phyloP scores from a whole-genome alignment of 2,113 vertebrate genomes.

The Poeciliopsis occidentalis region DNA sequence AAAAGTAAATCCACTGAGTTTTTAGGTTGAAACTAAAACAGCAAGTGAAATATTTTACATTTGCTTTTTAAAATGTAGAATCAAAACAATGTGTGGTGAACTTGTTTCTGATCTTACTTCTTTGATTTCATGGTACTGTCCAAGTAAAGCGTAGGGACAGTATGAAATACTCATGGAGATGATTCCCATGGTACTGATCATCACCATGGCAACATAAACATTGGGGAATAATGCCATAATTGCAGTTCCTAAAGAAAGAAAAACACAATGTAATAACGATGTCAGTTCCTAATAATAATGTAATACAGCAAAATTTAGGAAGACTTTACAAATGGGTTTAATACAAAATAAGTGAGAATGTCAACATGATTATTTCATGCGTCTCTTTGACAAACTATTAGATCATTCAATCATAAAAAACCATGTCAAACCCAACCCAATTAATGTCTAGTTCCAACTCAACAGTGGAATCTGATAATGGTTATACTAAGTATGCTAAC shows the following conservation, averaged over 20 bases:
- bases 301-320: no score
- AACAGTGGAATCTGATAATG: no score
- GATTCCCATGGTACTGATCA: conserved; percentile 95
- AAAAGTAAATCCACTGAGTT: no score
- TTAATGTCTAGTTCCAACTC: not conserved
- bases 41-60: no score
- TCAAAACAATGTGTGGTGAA: not conserved
- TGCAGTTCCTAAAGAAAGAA: conserved; percentile 81
- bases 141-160: conserved; percentile 94
- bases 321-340: no score
- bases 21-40: not conserved
- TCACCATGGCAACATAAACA: no score
- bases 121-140: conserved; percentile 96
- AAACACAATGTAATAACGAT: not conserved
- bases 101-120: conserved; percentile 76
- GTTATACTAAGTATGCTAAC: no score
- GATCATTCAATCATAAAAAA: not conserved
- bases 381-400: not conserved
- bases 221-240: conserved; percentile 95
- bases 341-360: not conserved
- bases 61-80: not conserved
- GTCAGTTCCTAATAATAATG: no score
- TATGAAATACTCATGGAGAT: conserved; percentile 98
- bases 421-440: not conserved
- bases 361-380: not conserved